phyloP scores from a whole-genome alignment of 2,888 invertebrate genomes.

The Xiphydria camelus region DNA sequence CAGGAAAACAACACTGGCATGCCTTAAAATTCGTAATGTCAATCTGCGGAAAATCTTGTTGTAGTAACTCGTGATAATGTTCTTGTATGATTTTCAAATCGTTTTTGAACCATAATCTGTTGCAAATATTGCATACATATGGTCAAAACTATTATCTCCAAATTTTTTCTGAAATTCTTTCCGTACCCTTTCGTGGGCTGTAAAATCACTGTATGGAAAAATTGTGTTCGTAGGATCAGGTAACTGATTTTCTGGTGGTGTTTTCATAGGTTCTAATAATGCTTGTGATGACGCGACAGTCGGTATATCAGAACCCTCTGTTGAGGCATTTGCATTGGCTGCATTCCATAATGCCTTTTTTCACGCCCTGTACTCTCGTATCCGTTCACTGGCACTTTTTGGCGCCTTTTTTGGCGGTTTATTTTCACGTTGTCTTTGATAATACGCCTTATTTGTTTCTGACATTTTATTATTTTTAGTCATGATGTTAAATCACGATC shows the following conservation, averaged over 20 bases:
- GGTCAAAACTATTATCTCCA: too few relatives aligned
- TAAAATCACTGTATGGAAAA: slow-evolving; percentile 6
- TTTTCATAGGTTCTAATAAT: slow-evolving; percentile 4
- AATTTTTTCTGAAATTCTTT: too few relatives aligned
- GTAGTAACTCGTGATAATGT: too few relatives aligned
- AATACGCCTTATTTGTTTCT: slow-evolving; percentile 3
- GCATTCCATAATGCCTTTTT: slow-evolving; percentile 4
- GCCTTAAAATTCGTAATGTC: too few relatives aligned
- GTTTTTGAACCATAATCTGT: too few relatives aligned
- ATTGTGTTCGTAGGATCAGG: slow-evolving; percentile 2
- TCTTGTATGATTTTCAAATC: too few relatives aligned
- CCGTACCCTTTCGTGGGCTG: too few relatives aligned
- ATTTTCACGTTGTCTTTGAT: slow-evolving; percentile 8
- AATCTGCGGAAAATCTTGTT: too few relatives aligned
- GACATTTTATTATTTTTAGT: too few relatives aligned
- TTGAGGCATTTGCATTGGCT: slow-evolving; percentile 8
- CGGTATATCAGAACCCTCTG: slow-evolving; percentile 4
- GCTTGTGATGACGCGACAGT: background rate
- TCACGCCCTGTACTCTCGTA: slow-evolving; percentile 9
- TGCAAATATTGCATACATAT: too few relatives aligned
- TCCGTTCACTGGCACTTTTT: slow-evolving; percentile 10
- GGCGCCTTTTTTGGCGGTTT: slow-evolving; percentile 7
- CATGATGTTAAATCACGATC: too few relatives aligned
- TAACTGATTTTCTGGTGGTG: background rate
- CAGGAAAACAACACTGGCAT: too few relatives aligned